Percentiles rank a stretch among this genome's conserved stretches.
These are phyloP conservation scores for Germaria angustata DNA, from an alignment of 2,888 invertebrate species.

Conservation along the genomic window DNA sequence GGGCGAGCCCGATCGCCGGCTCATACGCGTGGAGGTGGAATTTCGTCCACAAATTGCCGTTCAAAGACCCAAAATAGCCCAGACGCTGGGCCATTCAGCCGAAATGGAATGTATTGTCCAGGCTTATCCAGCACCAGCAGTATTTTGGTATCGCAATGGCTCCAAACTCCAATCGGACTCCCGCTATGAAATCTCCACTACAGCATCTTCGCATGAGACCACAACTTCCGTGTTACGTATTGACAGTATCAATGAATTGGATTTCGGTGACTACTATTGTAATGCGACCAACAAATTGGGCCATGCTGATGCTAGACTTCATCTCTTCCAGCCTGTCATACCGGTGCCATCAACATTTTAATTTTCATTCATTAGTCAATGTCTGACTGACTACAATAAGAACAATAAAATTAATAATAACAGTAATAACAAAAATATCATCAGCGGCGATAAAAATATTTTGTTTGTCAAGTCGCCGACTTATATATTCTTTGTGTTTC, in stretches of 20 bases:
- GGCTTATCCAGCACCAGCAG: conserved; percentile 78
- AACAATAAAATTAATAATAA: conserved; percentile 41
- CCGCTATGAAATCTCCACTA: conserved; percentile 76
- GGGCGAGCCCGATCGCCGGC: conserved; percentile 76
- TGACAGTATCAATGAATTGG: conserved; percentile 73
- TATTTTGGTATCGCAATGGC: conserved; percentile 77
- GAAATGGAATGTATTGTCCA: conserved; percentile 78
- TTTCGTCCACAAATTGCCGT: conserved; percentile 78
- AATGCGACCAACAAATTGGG: conserved; percentile 79
- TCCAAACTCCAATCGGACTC: conserved; percentile 74
- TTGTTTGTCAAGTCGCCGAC: conserved; percentile 51
- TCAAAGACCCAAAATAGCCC: conserved; percentile 78
- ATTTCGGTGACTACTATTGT: conserved; percentile 79
- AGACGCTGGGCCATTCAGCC: conserved; percentile 74
- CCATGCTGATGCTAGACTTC: conserved; percentile 76
- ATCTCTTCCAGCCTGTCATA: conserved; percentile 77
- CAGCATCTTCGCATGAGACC: conserved; percentile 77
- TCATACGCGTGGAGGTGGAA: conserved; percentile 78
- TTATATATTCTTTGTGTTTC: conserved; percentile 45
- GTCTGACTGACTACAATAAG: conserved; percentile 58
- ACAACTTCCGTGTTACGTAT: conserved; percentile 78
- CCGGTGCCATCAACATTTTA: conserved; percentile 73
- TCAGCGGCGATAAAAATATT: conserved; percentile 13
- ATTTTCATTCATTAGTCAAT: conserved; percentile 59
- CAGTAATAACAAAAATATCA: conserved; percentile 22